Conservation (phyloP, 2,888 invertebrate species). For the Drosophila mimetica region DNA sequence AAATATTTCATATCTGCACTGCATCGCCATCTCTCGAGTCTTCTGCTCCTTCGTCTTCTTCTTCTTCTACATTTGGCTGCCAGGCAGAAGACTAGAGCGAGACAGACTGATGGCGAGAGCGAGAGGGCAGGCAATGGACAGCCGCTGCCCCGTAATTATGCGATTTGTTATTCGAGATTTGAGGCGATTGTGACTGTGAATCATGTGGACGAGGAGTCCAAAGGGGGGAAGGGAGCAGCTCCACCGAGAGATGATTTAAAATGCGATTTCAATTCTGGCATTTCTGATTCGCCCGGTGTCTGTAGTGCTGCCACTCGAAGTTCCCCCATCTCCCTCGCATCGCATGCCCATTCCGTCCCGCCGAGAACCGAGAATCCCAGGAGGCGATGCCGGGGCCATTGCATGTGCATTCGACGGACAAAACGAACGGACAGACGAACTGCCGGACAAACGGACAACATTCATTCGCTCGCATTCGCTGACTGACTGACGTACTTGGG, state of each 20-base stretch:
- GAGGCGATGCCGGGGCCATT: conserved; percentile 64
- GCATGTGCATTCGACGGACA: conserved; percentile 59
- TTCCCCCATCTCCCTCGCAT: conserved; percentile 27
- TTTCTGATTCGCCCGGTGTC: conserved; percentile 74
- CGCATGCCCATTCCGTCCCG: conserved; percentile 79
- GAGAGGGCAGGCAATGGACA: conserved; percentile 56
- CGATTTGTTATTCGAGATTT: conserved; percentile 84
- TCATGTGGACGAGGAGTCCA: conserved; percentile 59
- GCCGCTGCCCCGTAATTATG: conserved; percentile 83
- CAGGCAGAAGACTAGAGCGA: conserved; percentile 28
- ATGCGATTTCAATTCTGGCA: conserved; percentile 83
- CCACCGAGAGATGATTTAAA: conserved; percentile 80
- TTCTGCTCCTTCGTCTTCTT: conserved; percentile 55
- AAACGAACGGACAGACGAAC: conserved; percentile 34
- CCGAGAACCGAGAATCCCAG: conserved; percentile 24
- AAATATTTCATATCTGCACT: conserved; percentile 81
- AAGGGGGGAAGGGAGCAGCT: conserved; percentile 9
- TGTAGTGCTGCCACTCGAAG: conserved; percentile 9
- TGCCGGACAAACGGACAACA: conserved; percentile 33
- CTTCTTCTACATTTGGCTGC: conserved; percentile 43
- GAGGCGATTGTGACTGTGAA: conserved; percentile 83
- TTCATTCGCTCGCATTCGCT: conserved; percentile 47
- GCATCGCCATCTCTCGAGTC: conserved; percentile 56
- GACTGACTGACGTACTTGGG: conserved; percentile 75
- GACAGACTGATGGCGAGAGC: conserved; percentile 11